phyloP scores from a whole-genome alignment of 1,140 invertebrate species.

The Trichoplusia ni region DNA sequence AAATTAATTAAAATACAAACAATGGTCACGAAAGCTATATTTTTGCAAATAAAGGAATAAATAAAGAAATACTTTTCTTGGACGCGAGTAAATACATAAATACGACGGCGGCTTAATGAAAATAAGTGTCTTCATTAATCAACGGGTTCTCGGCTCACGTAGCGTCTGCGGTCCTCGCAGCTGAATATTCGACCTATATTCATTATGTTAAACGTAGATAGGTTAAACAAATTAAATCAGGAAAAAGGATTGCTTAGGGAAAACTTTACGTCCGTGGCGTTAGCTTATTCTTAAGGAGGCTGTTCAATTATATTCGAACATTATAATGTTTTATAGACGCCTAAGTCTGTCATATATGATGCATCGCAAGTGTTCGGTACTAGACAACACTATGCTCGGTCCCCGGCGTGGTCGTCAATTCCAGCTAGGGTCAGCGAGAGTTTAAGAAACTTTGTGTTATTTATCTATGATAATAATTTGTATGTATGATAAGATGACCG shows the following conservation, averaged over 20 bases:
- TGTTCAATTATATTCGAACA: too few relatives aligned
- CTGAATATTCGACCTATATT: slow-evolving; percentile 29
- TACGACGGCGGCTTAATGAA: slow-evolving; percentile 41
- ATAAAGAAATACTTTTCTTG: slow-evolving; percentile 18
- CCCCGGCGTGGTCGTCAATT: too few relatives aligned
- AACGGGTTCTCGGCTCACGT: slow-evolving; percentile 38
- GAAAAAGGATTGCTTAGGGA: neutral
- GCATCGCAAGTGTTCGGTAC: too few relatives aligned
- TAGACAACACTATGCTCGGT: too few relatives aligned
- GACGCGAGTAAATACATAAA: neutral
- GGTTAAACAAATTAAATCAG: neutral
- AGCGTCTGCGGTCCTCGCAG: slow-evolving; percentile 18
- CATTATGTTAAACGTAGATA: slow-evolving; percentile 1
- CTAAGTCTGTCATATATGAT: too few relatives aligned
- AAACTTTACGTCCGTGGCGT: too few relatives aligned
- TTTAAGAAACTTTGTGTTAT: too few relatives aligned
- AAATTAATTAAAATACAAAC: too few relatives aligned
- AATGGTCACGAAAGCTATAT: neutral
- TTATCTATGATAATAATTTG: too few relatives aligned
- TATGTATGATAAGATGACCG: too few relatives aligned
- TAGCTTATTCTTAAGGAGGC: neutral
- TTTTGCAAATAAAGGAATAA: slow-evolving; percentile 4
- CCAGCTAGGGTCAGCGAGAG: too few relatives aligned
- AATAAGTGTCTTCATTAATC: slow-evolving; percentile 52
- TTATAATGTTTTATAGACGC: too few relatives aligned